Conservation (phyloP, 2,888 invertebrate genomes). For the Sphaerophoria rueppellii region DNA sequence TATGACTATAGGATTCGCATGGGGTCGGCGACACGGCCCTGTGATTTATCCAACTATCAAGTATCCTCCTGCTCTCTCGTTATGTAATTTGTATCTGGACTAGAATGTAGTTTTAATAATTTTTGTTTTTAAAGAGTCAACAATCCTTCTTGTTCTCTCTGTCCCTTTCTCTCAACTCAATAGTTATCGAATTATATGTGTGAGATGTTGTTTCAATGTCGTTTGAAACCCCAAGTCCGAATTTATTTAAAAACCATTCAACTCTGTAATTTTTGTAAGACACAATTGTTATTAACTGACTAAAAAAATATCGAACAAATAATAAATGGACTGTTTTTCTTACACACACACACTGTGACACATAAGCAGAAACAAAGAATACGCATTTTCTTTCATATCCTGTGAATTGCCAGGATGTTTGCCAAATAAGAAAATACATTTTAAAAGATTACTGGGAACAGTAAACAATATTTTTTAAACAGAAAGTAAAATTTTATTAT, state of each 20-base stretch:
- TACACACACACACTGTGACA: constrained; percentile 11
- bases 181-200: constrained; percentile 36
- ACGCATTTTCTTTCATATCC: constrained; percentile 17
- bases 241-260: constrained; percentile 28
- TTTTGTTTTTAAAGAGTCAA: constrained; percentile 38
- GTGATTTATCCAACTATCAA: constrained; percentile 76
- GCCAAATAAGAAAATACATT: constrained; percentile 44
- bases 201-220: constrained; percentile 34
- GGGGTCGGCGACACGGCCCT: constrained; percentile 82
- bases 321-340: constrained; percentile 27
- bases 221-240: constrained; percentile 49
- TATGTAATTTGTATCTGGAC: constrained; percentile 61
- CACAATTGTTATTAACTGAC: constrained; percentile 14
- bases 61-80: constrained; percentile 45
- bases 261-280: constrained; percentile 26
- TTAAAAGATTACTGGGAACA: constrained; percentile 37
- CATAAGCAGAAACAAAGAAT: constrained; percentile 37
- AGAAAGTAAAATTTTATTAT: constrained; percentile 16
- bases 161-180: constrained; percentile 20
- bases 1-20: constrained; percentile 84
- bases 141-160: constrained; percentile 14
- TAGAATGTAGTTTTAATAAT: constrained; percentile 42
- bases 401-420: constrained; percentile 51
- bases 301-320: constrained; percentile 25
- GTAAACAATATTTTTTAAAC: constrained; percentile 9